phyloP scores from a whole-genome alignment of 2,113 vertebrate genomes.

The Charadrius vociferus region DNA sequence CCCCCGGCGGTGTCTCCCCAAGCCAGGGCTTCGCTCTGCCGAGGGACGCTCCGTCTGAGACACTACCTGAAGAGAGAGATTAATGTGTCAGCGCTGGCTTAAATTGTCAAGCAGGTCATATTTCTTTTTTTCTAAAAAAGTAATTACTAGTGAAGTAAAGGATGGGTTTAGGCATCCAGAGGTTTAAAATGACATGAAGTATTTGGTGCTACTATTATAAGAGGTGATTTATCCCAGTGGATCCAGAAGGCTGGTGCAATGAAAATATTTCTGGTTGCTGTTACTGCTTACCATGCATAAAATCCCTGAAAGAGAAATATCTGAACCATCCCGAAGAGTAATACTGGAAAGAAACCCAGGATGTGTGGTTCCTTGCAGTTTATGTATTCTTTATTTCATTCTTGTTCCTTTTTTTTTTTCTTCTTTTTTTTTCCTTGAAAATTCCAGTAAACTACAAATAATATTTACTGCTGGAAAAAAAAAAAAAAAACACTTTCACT shows the following conservation, averaged over 20 bases:
- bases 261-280: constrained; percentile 32
- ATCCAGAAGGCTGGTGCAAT: background rate
- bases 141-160: constrained; percentile 63
- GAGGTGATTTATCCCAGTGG: constrained; percentile 54
- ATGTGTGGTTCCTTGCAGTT: background rate
- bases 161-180: constrained; percentile 37
- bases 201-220: constrained; percentile 56
- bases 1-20: background rate
- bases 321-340: constrained; percentile 8
- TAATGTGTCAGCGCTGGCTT: constrained; percentile 49
- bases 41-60: background rate
- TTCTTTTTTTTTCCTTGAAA: background rate
- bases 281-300: constrained; percentile 28
- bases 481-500: background rate
- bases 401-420: background rate
- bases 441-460: background rate
- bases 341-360: background rate
- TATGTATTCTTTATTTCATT: background rate
- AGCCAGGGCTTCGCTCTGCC: background rate
- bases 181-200: constrained; percentile 66
- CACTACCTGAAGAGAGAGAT: constrained; percentile 34
- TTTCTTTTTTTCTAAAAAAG: constrained; percentile 51
- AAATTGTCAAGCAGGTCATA: constrained; percentile 52
- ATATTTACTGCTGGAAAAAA: background rate
- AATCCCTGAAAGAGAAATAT: constrained; percentile 18